Evolutionary conservation across 2,888 invertebrate species (phyloP).

Genomic region (Dioctria rufipes): DNA sequence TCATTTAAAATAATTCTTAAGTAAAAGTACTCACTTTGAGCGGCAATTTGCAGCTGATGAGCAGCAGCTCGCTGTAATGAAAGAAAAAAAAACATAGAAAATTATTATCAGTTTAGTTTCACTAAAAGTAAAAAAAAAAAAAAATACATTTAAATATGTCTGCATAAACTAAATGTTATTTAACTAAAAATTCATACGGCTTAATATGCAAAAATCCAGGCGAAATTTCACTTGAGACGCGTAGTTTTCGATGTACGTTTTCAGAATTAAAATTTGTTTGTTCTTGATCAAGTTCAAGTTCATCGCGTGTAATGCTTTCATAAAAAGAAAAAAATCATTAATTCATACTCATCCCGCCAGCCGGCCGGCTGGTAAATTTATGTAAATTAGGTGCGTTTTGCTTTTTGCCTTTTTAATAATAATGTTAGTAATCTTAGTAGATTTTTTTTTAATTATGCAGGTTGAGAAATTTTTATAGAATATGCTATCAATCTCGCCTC

Average conservation of each 20-base stretch:
- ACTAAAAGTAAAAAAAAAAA: slow-evolving; percentile 12
- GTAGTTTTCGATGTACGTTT: background rate
- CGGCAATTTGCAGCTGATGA: slow-evolving; percentile 77
- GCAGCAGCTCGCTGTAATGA: slow-evolving; percentile 79
- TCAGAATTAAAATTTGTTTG: background rate
- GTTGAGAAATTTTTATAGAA: too few relatives aligned
- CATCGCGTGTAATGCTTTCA: background rate
- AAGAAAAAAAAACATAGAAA: slow-evolving; percentile 65
- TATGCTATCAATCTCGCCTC: too few relatives aligned
- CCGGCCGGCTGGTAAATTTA: too few relatives aligned
- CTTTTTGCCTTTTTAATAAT: too few relatives aligned
- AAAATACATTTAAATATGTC: background rate
- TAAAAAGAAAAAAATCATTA: too few relatives aligned
- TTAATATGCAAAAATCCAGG: background rate
- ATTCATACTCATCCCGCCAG: too few relatives aligned
- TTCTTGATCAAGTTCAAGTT: background rate
- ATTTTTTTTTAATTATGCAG: too few relatives aligned
- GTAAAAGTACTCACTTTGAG: slow-evolving; percentile 70
- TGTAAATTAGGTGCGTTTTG: too few relatives aligned
- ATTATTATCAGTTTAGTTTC: background rate
- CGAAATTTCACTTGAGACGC: background rate
- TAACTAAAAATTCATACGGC: background rate
- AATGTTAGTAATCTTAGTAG: too few relatives aligned
- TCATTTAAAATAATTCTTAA: too few relatives aligned
- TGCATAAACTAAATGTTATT: background rate